Evolutionary conservation across 1,140 invertebrate species (phyloP), one percentile per base, ranked within the genome.

Genomic region (Grapholita molesta): DNA sequence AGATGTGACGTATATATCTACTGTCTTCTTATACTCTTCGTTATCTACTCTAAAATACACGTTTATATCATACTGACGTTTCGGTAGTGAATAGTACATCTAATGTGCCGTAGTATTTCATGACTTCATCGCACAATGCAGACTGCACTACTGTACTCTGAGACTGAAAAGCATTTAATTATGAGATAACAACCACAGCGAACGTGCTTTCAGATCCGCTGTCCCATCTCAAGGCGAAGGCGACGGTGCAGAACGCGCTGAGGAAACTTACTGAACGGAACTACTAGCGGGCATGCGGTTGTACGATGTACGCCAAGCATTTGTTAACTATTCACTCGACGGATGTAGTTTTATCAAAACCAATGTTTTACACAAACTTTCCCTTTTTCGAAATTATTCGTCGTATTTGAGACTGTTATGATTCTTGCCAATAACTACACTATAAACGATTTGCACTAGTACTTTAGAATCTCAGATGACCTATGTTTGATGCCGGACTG

Each of bases 171-270:
- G 24, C 12, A 2, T 24, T 61, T 12, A 30, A 18, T 15, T 30
- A 1, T 61, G 38, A 35, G 35, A 53, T 67, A 67, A 53, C 30
- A 67, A 38, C 24, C n/a, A 12, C 2, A 33, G 35, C 64, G 48
- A 75, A 67, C 74, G 70, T 57, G 57, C 67, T 89, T 91, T 79
- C 88, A 91, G 89, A 90, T 89, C 88, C 88, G 78, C 76, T 91
- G 77, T 83, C 87, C 48, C 88, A 90, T 66, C 86, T 88, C 84
- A 91, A 90, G 79, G 88, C 89, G 87, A 90, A 90, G 77, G 88
- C 86, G 84, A 91, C 88, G 64, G 88, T 91, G 73, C 89, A 91
- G 89, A 91, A 90, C 80, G 88, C 89, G 79, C 83, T 91, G 81
- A 83, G 84, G 89, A 91, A 87, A 81, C 78, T 89, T 82, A 89